Evolutionary conservation across 2,113 vertebrate genomes (phyloP), one percentile per base, ranked within the genome.

Genomic region (Thalassarche chlororhynchos): DNA sequence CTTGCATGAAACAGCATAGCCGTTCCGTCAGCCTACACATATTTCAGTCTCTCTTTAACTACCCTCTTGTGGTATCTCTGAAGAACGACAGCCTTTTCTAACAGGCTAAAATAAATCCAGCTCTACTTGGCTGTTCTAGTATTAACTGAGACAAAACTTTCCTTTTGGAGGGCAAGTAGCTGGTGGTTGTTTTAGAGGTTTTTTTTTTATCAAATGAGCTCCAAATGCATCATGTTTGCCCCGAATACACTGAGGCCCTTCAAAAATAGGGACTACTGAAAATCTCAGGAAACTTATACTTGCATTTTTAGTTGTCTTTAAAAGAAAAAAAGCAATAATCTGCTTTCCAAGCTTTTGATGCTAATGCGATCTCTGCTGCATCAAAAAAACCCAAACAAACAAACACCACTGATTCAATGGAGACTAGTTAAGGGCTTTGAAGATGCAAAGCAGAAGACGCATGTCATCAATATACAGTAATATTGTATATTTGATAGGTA

Each of bases 21-120:
- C 19, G 2, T 69, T 62, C 40, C 0, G 0, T 52, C 49, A 82
- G 74, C 84, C 66, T 36, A 40, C 84, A 11, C 16, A 0, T 44
- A 69, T 89, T 96, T 77, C 71, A 86, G 89, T 25, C 78, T 95
- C 74, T 76, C 78, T 75, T 78, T 70, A 97, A 93, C 94, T 92
- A 93, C 97, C 96, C 96, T 96, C 96, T 96, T 90, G 96, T 94
- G 97, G 97, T 81, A n/a, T 58, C 6, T 20, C 82, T 55, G 94
- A 62, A 77, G 94, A 96, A 97, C 7, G 52, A 80, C 97, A 97
- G 25, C 78, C 66, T 87, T 44, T 57, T 25, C 79, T 42, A 91
- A 38, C 36, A 72, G 61, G 23, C 21, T 54, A 7, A 87, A 96
- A 82, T 57, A 77, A 88, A 96, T 64, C n/a, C 84, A 90, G 17